Percentiles rank a stretch among this genome's conserved stretches.
Conservation (phyloP, 1,140 invertebrate species). For the Drosophila biarmipes region DNA sequence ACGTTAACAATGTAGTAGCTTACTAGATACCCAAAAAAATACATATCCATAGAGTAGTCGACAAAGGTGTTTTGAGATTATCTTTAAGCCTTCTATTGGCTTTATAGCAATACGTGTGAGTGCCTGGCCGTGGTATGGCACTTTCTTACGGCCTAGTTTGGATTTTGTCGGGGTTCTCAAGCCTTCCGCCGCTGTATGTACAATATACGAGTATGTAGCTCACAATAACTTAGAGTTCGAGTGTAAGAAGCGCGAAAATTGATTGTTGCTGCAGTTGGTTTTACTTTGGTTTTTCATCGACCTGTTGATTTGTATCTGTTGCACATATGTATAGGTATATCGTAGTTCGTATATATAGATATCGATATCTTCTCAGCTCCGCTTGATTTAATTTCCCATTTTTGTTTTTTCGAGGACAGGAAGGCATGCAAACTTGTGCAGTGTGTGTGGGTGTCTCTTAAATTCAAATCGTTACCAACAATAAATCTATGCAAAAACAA, state of each 20-base stretch:
- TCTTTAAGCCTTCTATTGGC: conserved; percentile 10
- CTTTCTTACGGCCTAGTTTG: conserved; percentile 24
- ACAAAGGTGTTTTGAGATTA: conserved; percentile 9
- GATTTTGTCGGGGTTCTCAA: conserved; percentile 11
- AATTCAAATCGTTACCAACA: conserved; percentile 23
- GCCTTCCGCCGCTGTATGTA: conserved; percentile 40
- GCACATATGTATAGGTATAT: conserved; percentile 34
- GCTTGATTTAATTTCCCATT: conserved; percentile 1
- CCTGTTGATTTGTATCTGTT: conserved; percentile 39
- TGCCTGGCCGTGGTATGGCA: conserved; percentile 1
- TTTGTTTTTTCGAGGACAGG: conserved; percentile 30
- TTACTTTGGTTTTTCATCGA: conserved; percentile 18
- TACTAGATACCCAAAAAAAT: conserved; percentile 43
- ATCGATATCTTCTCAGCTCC: conserved; percentile 26
- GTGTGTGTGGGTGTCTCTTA: conserved; percentile 16
- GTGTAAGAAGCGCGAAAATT: conserved; percentile 73
- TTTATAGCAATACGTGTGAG: conserved; percentile 11
- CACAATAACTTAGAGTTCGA: conserved; percentile 26
- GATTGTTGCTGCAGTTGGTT: conserved; percentile 72
- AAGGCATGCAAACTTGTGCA: conserved; percentile 62
- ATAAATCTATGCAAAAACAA: conserved; percentile 45
- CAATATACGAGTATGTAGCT: conserved; percentile 29
- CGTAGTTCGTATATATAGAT: conserved; percentile 31
- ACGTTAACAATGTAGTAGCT: conserved; percentile 19
- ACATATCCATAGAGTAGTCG: conserved; percentile 9